Base-by-base conservation (phyloP, 2,797 vertebrate genomes). In the Buphagus erythrorhynchus region DNA sequence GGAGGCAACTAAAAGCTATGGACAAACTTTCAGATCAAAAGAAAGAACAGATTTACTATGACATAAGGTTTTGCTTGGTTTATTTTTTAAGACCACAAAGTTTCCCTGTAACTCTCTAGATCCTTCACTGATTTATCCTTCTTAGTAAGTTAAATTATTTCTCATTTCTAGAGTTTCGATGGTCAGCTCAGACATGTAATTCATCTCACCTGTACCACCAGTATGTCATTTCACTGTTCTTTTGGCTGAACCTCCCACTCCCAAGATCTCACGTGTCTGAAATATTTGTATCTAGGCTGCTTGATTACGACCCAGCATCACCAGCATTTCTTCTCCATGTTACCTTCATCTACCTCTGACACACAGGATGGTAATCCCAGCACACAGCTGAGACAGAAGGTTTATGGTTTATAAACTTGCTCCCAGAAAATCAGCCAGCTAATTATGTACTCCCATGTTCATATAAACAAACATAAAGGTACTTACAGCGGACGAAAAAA, bases 201-300 rank as follows among this genome's bases (percentile, higher is more conserved):
- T 63, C 7, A n/a, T 10, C 54, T 51, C 48, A 75, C 43, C 36
- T 55, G 14, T 11, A 46, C 1, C 13, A 33, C 18, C 22, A 36
- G 3, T 8, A 42, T 0, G 3, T 8, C 21, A 61, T 11, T 51
- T 26, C 31, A 26, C 5, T 16, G 2, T 9, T 29, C 59, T 65
- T 55, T 26, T 21, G 2, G 3, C 48, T 33, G 29, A 15, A 40
- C 24, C 10, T 65, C 42, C 31, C 49, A 58, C 22, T 83, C 15
- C 42, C 46, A 63, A 2, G 14, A 63, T 13, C 16, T 42, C n/a
- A 46, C 4, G 0, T 1, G 2, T 28, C 38, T 51, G 13, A 36
- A 65, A 49, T 14, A 55, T 11, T 42, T 54, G 36, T 24, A 68
- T 8, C 3, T 20, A 72, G 46, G 31, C 49, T 1, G 0, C 25